phyloP scores from a whole-genome alignment of 2,888 invertebrate genomes.

The Tipula unca region DNA sequence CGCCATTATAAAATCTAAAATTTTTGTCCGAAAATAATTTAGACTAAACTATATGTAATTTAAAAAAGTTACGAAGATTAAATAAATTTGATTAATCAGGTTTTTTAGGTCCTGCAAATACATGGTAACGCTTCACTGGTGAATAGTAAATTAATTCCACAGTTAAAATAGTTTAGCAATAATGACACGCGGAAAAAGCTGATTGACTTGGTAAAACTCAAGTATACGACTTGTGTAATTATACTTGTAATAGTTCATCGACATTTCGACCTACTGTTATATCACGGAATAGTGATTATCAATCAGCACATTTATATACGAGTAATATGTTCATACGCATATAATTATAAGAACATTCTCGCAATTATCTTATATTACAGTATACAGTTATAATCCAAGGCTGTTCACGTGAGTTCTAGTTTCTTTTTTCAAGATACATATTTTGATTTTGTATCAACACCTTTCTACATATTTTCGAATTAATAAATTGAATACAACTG shows the following conservation, averaged over 20 bases:
- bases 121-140: neutral
- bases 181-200: neutral
- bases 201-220: neutral
- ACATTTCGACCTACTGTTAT: neutral
- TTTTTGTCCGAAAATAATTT: too few relatives aligned
- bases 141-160: neutral
- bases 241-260: neutral
- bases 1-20: too few relatives aligned
- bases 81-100: too few relatives aligned
- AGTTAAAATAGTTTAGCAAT: neutral
- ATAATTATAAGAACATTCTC: neutral
- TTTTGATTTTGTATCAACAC: neutral
- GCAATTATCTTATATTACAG: neutral
- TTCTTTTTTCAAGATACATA: neutral
- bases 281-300: neutral
- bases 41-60: too few relatives aligned
- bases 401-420: neutral
- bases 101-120: too few relatives aligned
- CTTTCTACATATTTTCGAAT: neutral
- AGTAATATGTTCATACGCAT: too few relatives aligned
- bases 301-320: neutral
- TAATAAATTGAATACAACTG: too few relatives aligned
- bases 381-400: neutral
- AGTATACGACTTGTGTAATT: neutral
- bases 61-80: too few relatives aligned